Evolutionary conservation across 2,797 vertebrate species (phyloP).

Genomic region (Denticeps clupeoides): DNA sequence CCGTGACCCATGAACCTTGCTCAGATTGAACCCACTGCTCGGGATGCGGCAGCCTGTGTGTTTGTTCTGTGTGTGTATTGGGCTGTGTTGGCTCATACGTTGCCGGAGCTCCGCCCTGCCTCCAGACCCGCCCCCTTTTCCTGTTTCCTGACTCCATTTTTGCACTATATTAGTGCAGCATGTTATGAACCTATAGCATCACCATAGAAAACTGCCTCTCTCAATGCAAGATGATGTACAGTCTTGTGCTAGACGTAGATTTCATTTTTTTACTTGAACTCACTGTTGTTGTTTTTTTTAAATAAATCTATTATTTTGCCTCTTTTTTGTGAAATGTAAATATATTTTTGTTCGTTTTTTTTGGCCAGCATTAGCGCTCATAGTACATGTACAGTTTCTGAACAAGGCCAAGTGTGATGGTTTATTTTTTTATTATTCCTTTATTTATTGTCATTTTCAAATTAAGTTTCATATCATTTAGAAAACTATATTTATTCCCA

Average conservation of each 20-base stretch:
- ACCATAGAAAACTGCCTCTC: slow-evolving; percentile 87
- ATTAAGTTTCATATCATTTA: too few relatives aligned
- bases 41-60: too few relatives aligned
- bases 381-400: slow-evolving; percentile 51
- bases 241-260: slow-evolving; percentile 65
- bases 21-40: too few relatives aligned
- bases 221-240: slow-evolving; percentile 65
- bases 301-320: too few relatives aligned
- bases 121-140: slow-evolving; percentile 25
- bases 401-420: too few relatives aligned
- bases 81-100: too few relatives aligned
- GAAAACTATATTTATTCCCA: too few relatives aligned
- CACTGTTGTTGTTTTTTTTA: slow-evolving; percentile 49
- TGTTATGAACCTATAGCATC: slow-evolving; percentile 80
- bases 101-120: too few relatives aligned
- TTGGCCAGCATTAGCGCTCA: slow-evolving; percentile 43
- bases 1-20: background rate
- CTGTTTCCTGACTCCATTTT: slow-evolving; percentile 80
- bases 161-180: slow-evolving; percentile 99
- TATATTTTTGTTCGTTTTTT: too few relatives aligned
- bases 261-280: slow-evolving; percentile 48
- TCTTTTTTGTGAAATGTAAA: slow-evolving; percentile 55
- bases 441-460: too few relatives aligned
- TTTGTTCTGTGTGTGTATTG: too few relatives aligned
- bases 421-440: too few relatives aligned